Conservation (phyloP, 2,797 vertebrate genomes). For the Coracias cyanogaster region DNA sequence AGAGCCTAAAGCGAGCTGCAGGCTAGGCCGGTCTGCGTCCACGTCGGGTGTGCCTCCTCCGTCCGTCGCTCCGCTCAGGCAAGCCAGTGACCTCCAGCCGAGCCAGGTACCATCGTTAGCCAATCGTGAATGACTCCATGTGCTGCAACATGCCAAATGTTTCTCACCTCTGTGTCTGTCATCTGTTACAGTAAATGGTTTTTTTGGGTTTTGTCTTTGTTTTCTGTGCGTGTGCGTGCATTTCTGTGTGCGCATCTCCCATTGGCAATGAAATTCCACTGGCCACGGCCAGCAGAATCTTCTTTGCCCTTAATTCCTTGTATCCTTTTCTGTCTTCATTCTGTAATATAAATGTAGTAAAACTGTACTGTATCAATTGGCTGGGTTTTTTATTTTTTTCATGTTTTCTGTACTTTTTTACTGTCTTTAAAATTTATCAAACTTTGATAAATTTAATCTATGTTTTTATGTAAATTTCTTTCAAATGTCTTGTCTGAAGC, state of each 20-base stretch:
- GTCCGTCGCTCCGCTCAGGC: slow-evolving; percentile 90
- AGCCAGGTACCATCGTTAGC: slow-evolving; percentile 90
- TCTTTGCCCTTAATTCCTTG: slow-evolving; percentile 74
- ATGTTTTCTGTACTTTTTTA: slow-evolving; percentile 81
- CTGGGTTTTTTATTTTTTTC: slow-evolving; percentile 60
- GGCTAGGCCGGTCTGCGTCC: slow-evolving; percentile 89
- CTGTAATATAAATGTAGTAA: slow-evolving; percentile 81
- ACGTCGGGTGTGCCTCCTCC: slow-evolving; percentile 90
- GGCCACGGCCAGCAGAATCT: slow-evolving; percentile 54
- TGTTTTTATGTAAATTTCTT: slow-evolving; percentile 80
- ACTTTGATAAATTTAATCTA: slow-evolving; percentile 82
- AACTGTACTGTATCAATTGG: slow-evolving; percentile 75
- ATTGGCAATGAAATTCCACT: slow-evolving; percentile 67
- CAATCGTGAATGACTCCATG: slow-evolving; percentile 86
- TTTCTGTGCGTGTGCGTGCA: slow-evolving; percentile 56
- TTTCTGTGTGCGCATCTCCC: slow-evolving; percentile 59
- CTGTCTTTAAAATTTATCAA: slow-evolving; percentile 83
- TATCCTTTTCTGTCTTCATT: slow-evolving; percentile 80
- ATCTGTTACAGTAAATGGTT: slow-evolving; percentile 76
- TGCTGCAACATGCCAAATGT: slow-evolving; percentile 83
- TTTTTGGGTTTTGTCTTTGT: slow-evolving; percentile 64
- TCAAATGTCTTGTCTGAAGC: slow-evolving; percentile 77
- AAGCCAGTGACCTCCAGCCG: slow-evolving; percentile 87
- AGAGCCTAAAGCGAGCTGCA: slow-evolving; percentile 90
- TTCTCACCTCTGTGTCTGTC: slow-evolving; percentile 82